These are phyloP conservation scores for Tipula helvola DNA, from an alignment of 2,888 invertebrate species.

Conservation along the genomic window DNA sequence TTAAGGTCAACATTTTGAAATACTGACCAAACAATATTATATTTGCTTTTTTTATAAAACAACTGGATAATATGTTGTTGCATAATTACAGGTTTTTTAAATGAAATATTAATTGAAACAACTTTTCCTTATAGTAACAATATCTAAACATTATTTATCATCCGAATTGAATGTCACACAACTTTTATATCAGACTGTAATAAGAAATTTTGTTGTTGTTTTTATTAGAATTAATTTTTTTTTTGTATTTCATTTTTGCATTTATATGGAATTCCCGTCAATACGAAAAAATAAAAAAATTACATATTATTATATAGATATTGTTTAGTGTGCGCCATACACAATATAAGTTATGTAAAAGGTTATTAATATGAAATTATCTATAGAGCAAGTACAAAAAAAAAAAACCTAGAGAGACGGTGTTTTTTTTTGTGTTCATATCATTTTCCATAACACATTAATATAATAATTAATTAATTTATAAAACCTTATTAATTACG, in stretches of 20 bases:
- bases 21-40: background rate
- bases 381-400: background rate
- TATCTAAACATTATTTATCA: too few species aligned
- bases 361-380: background rate
- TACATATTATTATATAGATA: background rate
- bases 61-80: too few species aligned
- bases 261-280: slow-evolving; percentile 4
- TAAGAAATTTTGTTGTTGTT: background rate
- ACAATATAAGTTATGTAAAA: background rate
- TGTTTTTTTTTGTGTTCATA: background rate
- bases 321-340: background rate
- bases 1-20: background rate
- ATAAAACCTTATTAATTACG: slow-evolving; percentile 7
- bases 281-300: background rate
- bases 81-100: background rate
- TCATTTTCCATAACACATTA: background rate
- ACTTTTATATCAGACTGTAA: background rate
- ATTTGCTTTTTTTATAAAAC: background rate
- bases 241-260: background rate
- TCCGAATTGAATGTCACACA: background rate
- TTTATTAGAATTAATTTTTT: background rate
- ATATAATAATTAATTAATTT: background rate
- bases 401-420: background rate
- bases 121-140: too few species aligned
- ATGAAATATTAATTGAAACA: too few species aligned